phyloP scores from a whole-genome alignment of 2,113 vertebrate genomes.

The Hippocampus barbouri region DNA sequence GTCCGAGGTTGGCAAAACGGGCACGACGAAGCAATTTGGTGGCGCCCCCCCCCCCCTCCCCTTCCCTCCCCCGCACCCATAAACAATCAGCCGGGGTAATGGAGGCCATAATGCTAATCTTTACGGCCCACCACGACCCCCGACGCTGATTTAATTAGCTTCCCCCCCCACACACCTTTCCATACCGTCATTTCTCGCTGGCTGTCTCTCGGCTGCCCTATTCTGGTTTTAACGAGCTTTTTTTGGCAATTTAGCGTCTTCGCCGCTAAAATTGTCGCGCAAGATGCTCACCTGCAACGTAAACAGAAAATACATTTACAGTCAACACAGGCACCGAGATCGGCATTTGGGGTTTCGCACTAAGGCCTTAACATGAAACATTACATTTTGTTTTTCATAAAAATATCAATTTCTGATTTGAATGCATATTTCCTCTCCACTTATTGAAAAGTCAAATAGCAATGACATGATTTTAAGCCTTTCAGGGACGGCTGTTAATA shows the following conservation, averaged over 20 bases:
- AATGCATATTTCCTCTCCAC: too few relatives aligned
- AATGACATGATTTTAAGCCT: too few relatives aligned
- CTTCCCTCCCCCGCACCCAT: constrained; percentile 21
- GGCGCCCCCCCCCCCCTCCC: constrained; percentile 29
- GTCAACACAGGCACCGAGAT: background rate
- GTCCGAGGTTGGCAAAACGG: constrained; percentile 50
- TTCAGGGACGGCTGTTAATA: too few relatives aligned
- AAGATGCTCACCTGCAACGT: constrained; percentile 28
- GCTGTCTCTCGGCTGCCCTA: constrained; percentile 59
- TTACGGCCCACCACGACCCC: constrained; percentile 64
- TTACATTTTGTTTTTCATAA: too few relatives aligned
- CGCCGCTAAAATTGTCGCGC: constrained; percentile 52
- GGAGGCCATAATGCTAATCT: constrained; percentile 72
- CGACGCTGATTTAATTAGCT: constrained; percentile 68
- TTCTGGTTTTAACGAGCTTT: constrained; percentile 64
- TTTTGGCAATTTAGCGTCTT: constrained; percentile 63
- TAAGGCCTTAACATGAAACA: too few relatives aligned
- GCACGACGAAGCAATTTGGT: constrained; percentile 45
- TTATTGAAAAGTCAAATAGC: too few relatives aligned
- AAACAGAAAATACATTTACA: background rate
- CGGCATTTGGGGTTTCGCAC: too few relatives aligned
- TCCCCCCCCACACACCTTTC: constrained; percentile 26
- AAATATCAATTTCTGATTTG: too few relatives aligned
- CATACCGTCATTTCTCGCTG: constrained; percentile 7
- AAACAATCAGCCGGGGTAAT: constrained; percentile 62